Conservation (phyloP, 2,797 vertebrate genomes). For the Ispidina picta region DNA sequence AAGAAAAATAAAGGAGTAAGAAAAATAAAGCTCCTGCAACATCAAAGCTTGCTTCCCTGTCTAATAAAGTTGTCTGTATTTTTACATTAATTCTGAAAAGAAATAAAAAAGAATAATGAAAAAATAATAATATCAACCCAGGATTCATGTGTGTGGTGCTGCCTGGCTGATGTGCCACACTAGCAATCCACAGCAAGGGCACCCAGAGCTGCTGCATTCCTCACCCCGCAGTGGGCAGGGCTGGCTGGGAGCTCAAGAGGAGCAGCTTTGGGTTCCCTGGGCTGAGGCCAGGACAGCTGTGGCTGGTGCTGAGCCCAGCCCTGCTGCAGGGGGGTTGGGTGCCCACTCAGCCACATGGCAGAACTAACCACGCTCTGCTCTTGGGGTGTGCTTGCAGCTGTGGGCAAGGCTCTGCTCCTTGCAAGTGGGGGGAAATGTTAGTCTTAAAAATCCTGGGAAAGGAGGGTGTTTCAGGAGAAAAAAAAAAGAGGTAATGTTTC, state of each 20-base stretch:
- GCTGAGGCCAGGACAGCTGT: neutral
- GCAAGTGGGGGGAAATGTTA: accelerated
- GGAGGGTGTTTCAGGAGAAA: slow-evolving; percentile 7
- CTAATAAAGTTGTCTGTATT: neutral
- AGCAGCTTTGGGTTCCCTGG: neutral
- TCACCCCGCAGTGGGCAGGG: neutral
- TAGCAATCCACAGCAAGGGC: neutral
- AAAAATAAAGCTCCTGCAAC: neutral
- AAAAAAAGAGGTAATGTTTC: neutral
- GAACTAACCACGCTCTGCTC: neutral
- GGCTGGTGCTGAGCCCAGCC: neutral
- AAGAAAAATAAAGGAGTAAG: slow-evolving; percentile 2
- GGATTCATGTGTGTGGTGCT: neutral
- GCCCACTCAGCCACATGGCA: neutral
- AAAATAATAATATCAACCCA: neutral
- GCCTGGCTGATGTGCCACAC: neutral
- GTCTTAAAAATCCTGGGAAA: neutral
- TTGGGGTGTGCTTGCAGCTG: neutral
- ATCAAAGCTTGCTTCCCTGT: neutral
- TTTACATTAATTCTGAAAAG: neutral
- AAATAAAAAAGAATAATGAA: too few relatives aligned
- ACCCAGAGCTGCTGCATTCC: slow-evolving; percentile 5
- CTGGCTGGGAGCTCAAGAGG: neutral
- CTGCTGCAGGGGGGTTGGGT: neutral
- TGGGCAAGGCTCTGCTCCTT: neutral